phyloP scores from a whole-genome alignment of 1,140 invertebrate species.

The Drosophila biarmipes region DNA sequence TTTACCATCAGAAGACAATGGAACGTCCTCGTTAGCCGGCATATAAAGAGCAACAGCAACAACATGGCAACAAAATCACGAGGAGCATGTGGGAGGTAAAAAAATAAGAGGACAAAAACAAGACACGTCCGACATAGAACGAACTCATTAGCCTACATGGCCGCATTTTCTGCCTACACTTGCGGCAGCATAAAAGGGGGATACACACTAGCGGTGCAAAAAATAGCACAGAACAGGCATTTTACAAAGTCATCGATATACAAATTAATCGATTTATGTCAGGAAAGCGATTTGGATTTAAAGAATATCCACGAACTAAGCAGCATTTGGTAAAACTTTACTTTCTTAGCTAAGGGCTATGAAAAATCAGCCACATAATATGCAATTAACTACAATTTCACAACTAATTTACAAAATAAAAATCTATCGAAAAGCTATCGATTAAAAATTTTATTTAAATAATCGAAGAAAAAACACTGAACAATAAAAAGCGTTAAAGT shows the following conservation, averaged over 20 bases:
- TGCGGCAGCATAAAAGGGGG: constrained; percentile 12
- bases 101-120: constrained; percentile 24
- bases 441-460: too few relatives aligned
- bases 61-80: constrained; percentile 36
- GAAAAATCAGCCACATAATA: too few relatives aligned
- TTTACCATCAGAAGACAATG: constrained; percentile 54
- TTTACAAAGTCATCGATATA: not conserved
- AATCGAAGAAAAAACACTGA: too few relatives aligned
- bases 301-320: too few relatives aligned
- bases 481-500: too few relatives aligned
- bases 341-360: too few relatives aligned
- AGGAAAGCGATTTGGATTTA: too few relatives aligned
- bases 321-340: too few relatives aligned
- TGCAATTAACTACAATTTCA: too few relatives aligned
- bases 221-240: not conserved
- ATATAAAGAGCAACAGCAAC: constrained; percentile 42
- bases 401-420: too few relatives aligned
- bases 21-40: constrained; percentile 47
- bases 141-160: constrained; percentile 81
- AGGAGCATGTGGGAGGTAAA: constrained; percentile 9
- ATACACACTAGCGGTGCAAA: not conserved
- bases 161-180: constrained; percentile 77
- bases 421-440: too few relatives aligned
- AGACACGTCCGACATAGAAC: constrained; percentile 52
- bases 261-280: not conserved